Evolutionary conservation across 2,113 vertebrate genomes (phyloP).

Genomic region (Mastomys natalensis): DNA sequence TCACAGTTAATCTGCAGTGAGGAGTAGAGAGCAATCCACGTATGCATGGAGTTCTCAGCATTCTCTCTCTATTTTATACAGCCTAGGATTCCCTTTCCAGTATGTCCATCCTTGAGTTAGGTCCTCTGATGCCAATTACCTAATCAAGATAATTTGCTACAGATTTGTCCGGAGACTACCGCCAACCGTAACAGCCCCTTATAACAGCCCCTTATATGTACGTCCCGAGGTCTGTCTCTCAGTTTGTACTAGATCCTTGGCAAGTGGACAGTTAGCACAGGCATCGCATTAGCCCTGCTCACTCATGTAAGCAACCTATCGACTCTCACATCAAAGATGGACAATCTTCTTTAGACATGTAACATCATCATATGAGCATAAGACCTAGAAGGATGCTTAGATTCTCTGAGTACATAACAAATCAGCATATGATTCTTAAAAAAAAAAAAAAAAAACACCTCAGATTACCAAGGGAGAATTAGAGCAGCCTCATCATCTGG

Average conservation of each 20-base stretch:
- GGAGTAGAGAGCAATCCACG: too few relatives aligned
- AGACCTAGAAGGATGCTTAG: slow-evolving; percentile 23
- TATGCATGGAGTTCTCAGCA: too few relatives aligned
- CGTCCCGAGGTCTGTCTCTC: too few relatives aligned
- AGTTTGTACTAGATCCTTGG: not conserved
- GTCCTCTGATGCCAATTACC: not conserved
- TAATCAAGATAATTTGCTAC: not conserved
- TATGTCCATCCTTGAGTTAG: not conserved
- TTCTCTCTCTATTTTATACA: not conserved
- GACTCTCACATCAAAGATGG: not conserved
- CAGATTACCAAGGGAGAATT: not conserved
- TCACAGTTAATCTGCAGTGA: too few relatives aligned
- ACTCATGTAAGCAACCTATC: slow-evolving; percentile 15
- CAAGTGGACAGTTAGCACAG: not conserved
- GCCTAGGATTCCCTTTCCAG: too few relatives aligned
- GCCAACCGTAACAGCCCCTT: not conserved
- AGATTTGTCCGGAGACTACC: not conserved
- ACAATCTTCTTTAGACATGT: not conserved
- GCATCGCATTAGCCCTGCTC: not conserved
- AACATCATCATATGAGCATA: not conserved
- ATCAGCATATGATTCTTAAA: not conserved
- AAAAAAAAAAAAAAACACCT: not conserved
- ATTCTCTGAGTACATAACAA: not conserved
- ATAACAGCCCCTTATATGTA: not conserved
- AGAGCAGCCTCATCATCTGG: not conserved